phyloP scores from a whole-genome alignment of 2,113 vertebrate species.

The Poecile atricapillus region DNA sequence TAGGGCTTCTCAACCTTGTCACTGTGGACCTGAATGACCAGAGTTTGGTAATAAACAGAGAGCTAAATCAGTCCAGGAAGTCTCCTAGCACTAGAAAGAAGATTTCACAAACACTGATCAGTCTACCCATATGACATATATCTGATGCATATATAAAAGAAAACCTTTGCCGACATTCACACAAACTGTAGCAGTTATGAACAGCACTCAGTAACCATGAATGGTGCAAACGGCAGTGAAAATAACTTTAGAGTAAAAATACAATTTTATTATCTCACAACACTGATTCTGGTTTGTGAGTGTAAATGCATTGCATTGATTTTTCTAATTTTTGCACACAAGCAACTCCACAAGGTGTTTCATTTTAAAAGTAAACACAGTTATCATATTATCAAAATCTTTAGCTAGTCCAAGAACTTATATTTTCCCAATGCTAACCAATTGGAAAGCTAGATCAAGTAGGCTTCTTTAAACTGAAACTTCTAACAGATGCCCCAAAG shows the following conservation, averaged over 20 bases:
- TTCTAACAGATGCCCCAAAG: neutral
- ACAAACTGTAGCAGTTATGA: neutral
- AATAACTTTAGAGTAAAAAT: slow-evolving; percentile 10
- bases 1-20: neutral
- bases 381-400: slow-evolving; percentile 54
- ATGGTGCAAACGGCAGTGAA: neutral
- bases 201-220: neutral
- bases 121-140: neutral
- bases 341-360: slow-evolving; percentile 29
- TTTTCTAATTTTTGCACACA: slow-evolving; percentile 39
- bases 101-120: neutral
- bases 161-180: neutral
- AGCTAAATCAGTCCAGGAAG: neutral
- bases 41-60: neutral
- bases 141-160: neutral
- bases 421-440: neutral
- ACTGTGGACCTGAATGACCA: neutral
- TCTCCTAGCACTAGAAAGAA: neutral
- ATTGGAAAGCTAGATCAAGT: neutral
- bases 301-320: slow-evolving; percentile 27
- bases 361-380: slow-evolving; percentile 34
- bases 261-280: neutral
- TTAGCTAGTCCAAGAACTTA: neutral
- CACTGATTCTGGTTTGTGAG: neutral
- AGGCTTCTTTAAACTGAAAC: neutral